Base-by-base conservation (phyloP, 2,888 invertebrate genomes). In the Terebella lapidaria region DNA sequence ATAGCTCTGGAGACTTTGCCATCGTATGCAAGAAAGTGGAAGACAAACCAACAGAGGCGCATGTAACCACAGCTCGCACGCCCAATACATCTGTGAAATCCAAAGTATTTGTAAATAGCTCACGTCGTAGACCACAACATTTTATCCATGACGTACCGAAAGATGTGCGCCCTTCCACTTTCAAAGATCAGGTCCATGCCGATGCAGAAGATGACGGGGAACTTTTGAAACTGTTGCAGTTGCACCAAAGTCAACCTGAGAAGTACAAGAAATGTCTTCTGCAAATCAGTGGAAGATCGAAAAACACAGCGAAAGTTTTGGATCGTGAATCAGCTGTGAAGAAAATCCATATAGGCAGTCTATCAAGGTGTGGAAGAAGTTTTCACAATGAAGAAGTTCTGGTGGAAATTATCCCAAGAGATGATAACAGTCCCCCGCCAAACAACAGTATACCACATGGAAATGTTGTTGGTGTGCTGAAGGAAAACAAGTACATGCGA, bases 261-360 rank as follows among this genome's bases (percentile, higher is more conserved):
- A 35, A 27, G 20, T 58, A 58, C 56, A 61, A 61, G 29, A 28
- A 46, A 29, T 58, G 58, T 22, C 25, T 45, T 10, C 42, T 62
- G 3, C 22, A 2, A 22, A 18, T 62, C 24, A 66, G 63, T 28
- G 49, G 67, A 22, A 63, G 58, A 5, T 57, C 52, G 24, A 57
- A 55, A 4, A 24, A 61, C 57, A 27, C 58, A 46, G 56, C 72
- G 68, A 27, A 56, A 66, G 35, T 42, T 15, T 20, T 59, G 4
- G 57, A 51, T 25, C 5, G 3, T 4, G 54, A 3, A 4, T 18
- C 10, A 15, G 42, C 10, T n/a, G 42, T 35, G 10, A 10, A 25
- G 3, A 29, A 97, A 86, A 29, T 55, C 24, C 3, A 10, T 15
- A 29, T 29, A 22, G 35, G 35, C 2, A 27, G 55, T 15, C 28